Conservation (phyloP, 35 echinoderm and acorn worm species). For the Stichopus chloronotus region DNA sequence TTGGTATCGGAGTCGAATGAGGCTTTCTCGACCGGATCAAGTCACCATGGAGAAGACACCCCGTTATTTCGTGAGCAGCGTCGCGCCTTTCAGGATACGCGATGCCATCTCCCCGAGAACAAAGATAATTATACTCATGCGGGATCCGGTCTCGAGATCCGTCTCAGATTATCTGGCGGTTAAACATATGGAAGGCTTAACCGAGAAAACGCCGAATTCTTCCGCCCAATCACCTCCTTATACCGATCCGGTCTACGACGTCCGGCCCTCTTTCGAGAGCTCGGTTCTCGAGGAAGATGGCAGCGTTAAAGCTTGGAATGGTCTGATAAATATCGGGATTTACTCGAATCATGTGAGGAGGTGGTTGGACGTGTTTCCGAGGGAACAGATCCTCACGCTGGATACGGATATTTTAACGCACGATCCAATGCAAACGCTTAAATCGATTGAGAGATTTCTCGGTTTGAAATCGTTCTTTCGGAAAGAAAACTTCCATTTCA, state of each 20-base stretch:
- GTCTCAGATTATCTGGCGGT: slow-evolving; percentile 69
- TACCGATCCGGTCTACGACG: slow-evolving; percentile 46
- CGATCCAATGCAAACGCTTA: slow-evolving; percentile 43
- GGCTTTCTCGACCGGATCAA: slow-evolving; percentile 53
- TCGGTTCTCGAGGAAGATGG: slow-evolving; percentile 66
- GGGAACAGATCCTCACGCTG: slow-evolving; percentile 60
- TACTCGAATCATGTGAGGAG: slow-evolving; percentile 66
- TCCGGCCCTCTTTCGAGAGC: slow-evolving; percentile 56
- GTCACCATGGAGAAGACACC: slow-evolving; percentile 72
- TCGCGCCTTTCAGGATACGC: slow-evolving; percentile 39
- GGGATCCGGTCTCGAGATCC: slow-evolving; percentile 67
- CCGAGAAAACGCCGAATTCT: not conserved
- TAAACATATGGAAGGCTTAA: not conserved
- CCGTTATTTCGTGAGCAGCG: slow-evolving; percentile 63
- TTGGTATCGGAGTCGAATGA: not conserved
- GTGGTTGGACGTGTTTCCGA: slow-evolving; percentile 65
- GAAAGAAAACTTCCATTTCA: slow-evolving; percentile 60
- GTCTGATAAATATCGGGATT: slow-evolving; percentile 65
- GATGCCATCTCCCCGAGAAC: slow-evolving; percentile 49
- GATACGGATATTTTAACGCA: slow-evolving; percentile 56
- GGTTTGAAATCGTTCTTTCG: slow-evolving; percentile 41
- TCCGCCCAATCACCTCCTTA: slow-evolving; percentile 6
- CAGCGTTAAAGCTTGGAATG: slow-evolving; percentile 60
- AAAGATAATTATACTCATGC: slow-evolving; percentile 67
- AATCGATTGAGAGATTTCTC: slow-evolving; percentile 59